A percentile compares a stretch with the other conserved stretches of the same genome.
Evolutionary conservation across 2,113 vertebrate genomes (phyloP).

Genomic region (Neodontobutis hainanensis): DNA sequence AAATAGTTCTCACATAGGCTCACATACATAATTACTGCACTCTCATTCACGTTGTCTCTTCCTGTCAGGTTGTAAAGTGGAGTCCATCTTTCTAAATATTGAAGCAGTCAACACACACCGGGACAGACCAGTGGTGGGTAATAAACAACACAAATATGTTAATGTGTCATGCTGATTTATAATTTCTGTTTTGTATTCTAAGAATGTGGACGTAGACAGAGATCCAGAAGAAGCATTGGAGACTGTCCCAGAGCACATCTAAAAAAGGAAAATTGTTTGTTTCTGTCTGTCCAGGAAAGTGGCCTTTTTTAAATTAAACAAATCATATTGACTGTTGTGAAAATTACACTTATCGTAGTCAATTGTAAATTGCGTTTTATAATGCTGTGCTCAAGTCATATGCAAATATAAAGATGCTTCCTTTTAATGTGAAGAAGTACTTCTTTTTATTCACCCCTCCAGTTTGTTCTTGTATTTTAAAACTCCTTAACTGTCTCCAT

Average conservation of each 20-base stretch:
- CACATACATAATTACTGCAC: too few relatives aligned
- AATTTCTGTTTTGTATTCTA: neutral
- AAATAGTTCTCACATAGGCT: too few relatives aligned
- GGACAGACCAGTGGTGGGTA: slow-evolving; percentile 75
- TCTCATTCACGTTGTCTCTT: neutral
- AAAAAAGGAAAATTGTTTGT: slow-evolving; percentile 6
- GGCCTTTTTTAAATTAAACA: slow-evolving; percentile 19
- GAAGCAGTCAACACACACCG: slow-evolving; percentile 91
- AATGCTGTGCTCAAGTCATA: slow-evolving; percentile 15
- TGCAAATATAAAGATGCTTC: neutral
- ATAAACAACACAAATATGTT: neutral
- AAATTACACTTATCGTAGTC: neutral
- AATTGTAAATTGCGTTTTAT: slow-evolving; percentile 46
- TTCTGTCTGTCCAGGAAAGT: slow-evolving; percentile 5
- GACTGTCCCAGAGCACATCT: slow-evolving; percentile 80
- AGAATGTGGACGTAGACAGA: slow-evolving; percentile 85
- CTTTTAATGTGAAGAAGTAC: slow-evolving; percentile 6
- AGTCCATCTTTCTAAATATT: slow-evolving; percentile 88
- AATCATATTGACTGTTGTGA: slow-evolving; percentile 8
- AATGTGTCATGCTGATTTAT: neutral
- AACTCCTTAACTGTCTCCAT: too few relatives aligned
- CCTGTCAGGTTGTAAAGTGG: slow-evolving; percentile 87
- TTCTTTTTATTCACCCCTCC: neutral
- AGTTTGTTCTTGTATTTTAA: too few relatives aligned
- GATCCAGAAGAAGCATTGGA: slow-evolving; percentile 81